phyloP scores from a whole-genome alignment of 2,797 vertebrate species.

The Eurystomus glaucurus region DNA sequence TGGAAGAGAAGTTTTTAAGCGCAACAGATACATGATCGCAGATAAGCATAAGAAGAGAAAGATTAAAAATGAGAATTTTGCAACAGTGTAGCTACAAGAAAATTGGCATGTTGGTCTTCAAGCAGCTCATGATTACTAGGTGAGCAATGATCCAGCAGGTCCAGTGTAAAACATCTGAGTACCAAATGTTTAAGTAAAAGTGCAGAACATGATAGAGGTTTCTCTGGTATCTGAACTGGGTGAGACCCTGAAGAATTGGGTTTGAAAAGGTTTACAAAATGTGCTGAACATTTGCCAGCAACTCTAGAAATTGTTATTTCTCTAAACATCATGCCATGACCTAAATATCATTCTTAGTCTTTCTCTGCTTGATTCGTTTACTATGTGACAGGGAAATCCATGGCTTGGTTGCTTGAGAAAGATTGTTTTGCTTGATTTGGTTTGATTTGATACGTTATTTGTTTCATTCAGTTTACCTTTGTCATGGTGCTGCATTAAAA shows the following conservation, averaged over 20 bases:
- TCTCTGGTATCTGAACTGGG: background rate
- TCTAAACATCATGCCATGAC: background rate
- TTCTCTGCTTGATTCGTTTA: background rate
- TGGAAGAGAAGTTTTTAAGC: background rate
- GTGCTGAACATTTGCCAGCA: background rate
- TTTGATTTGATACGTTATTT: background rate
- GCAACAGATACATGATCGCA: background rate
- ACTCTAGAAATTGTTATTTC: background rate
- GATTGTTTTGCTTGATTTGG: background rate
- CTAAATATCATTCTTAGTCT: background rate
- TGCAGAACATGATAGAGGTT: fast-evolving
- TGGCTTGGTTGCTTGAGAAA: background rate
- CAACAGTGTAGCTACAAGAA: background rate
- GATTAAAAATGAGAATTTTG: background rate
- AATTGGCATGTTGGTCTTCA: background rate
- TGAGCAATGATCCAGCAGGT: background rate
- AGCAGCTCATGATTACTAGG: background rate
- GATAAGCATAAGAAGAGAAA: background rate
- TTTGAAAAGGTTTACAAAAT: background rate
- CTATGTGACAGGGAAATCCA: background rate
- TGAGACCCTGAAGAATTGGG: background rate
- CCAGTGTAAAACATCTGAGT: background rate
- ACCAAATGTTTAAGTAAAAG: background rate
- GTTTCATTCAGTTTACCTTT: background rate
- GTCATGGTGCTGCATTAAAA: background rate